Evolutionary conservation across 2,113 vertebrate genomes (phyloP).

Genomic region (Amazona vittata): DNA sequence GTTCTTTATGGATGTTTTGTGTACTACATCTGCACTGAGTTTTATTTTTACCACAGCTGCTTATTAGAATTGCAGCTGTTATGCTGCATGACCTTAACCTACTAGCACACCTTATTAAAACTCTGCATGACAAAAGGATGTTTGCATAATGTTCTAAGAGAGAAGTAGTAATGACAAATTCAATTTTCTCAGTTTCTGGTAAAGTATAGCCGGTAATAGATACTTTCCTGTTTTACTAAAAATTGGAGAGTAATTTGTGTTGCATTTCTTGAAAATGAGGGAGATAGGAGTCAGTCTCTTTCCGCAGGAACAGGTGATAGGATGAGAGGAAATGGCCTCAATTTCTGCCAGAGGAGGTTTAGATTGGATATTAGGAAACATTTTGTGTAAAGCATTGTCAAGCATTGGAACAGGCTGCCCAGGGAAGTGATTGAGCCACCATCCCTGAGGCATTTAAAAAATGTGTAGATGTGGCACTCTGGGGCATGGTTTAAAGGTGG

Average conservation of each 20-base stretch:
- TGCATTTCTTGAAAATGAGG: neutral
- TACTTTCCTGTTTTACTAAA: neutral
- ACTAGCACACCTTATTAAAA: neutral
- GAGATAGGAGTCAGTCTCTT: neutral
- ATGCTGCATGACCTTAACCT: neutral
- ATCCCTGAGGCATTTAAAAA: neutral
- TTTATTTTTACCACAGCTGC: slow-evolving; percentile 2
- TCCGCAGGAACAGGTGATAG: neutral
- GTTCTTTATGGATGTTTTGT: neutral
- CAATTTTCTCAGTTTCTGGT: neutral
- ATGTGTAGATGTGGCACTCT: rapidly evolving
- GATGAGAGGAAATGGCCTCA: neutral
- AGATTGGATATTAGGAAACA: neutral
- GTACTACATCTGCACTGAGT: neutral
- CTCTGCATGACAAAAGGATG: neutral
- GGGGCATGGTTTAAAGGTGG: neutral
- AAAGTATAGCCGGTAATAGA: neutral
- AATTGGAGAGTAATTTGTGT: neutral
- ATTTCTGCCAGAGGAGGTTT: neutral
- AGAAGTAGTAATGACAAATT: neutral
- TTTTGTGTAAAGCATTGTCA: neutral
- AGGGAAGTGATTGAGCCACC: neutral
- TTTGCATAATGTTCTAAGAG: neutral
- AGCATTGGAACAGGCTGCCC: neutral
- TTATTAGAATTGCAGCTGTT: slow-evolving; percentile 8